Evolutionary conservation across 1,140 invertebrate species (phyloP), one percentile per base, ranked within the genome.

Genomic region (Halictus rubicundus): DNA sequence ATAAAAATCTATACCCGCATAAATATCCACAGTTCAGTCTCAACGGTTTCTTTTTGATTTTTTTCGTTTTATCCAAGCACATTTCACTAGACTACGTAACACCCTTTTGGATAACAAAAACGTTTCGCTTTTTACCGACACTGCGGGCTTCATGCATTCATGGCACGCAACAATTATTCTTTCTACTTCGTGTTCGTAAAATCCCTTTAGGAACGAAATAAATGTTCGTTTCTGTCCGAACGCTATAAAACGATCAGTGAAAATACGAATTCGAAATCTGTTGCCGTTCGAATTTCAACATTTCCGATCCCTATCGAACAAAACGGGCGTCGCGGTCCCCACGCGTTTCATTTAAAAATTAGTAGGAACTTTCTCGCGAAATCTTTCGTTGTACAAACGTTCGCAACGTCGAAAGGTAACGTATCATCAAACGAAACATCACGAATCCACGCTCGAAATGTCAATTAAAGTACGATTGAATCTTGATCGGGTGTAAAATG

Each of bases 301-400:
- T 49, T 32, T 63, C 25, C 27, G 39, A 7, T 27, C 9, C 23
- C 10, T 2, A 14, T 46, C 64, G 25, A 16, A 66, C 42, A 25
- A 46, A 37, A 65, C 25, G 49, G n/a, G 42, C 54, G 19, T 42
- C 64, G 12, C 25, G 6, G 57, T 78, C 71, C 77, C 69, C 32
- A 23, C 25, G 16, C 19, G 23, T 23, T 49, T 49, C 46, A 46
- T 46, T 63, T 42, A 61, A 21, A 57, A 23, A 68, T 66, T 46
- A 73, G 52, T 73, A 79, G 81, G 71, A 75, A 80, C 75, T 75
- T 65, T 65, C 21, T 9, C 25, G 54, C 57, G n/a, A 66, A 64
- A 68, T 27, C 68, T 80, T 57, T 79, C 76, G 77, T 81, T 81
- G 79, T 77, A 77, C 73, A 61, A 32, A 69, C 39, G 61, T 37